phyloP scores from a whole-genome alignment of 2,113 vertebrate species.

The Dolichotis patagonum region DNA sequence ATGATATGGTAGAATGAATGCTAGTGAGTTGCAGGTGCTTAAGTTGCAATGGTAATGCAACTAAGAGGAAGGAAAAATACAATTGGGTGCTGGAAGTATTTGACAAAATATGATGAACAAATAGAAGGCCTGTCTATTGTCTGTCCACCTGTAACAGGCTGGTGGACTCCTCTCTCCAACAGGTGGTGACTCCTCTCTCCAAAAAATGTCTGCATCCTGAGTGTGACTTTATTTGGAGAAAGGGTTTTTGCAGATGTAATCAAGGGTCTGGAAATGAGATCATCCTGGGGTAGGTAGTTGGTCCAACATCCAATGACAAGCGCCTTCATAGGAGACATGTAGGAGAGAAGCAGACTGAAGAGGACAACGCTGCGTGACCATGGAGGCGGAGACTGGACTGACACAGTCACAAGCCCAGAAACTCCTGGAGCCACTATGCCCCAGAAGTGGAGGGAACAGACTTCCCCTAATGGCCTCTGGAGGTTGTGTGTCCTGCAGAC shows the following conservation, averaged over 20 bases:
- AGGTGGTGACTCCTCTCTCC: too few species aligned
- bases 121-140: background rate
- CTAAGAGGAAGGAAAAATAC: slow-evolving; percentile 64
- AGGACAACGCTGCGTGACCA: fast-evolving
- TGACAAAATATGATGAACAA: slow-evolving; percentile 63
- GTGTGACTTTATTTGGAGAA: background rate
- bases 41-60: slow-evolving; percentile 63
- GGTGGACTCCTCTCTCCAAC: too few species aligned
- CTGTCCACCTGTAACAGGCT: background rate
- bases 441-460: background rate
- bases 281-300: background rate
- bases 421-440: background rate
- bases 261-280: background rate
- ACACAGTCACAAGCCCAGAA: background rate
- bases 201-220: background rate
- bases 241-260: background rate
- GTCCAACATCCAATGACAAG: background rate
- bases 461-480: background rate
- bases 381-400: background rate
- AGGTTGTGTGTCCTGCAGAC: fast-evolving
- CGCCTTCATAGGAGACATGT: background rate
- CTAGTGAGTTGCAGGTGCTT: slow-evolving; percentile 58
- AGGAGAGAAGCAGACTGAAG: background rate
- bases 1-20: slow-evolving; percentile 76
- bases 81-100: slow-evolving; percentile 19